phyloP scores from a whole-genome alignment of 2,888 invertebrate genomes.

The Blera fallax region DNA sequence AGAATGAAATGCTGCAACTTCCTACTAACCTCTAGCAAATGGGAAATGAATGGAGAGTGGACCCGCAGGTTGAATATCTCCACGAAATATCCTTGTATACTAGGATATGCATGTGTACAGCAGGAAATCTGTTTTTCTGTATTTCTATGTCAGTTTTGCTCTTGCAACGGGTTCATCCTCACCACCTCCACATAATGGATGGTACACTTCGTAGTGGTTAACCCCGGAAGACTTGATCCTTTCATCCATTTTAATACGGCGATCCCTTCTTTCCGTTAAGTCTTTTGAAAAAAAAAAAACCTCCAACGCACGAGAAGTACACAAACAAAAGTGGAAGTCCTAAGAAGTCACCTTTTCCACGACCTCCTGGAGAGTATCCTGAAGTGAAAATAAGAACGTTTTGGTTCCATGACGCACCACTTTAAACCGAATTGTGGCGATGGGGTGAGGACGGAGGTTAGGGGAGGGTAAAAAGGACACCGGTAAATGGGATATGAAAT shows the following conservation, averaged over 20 bases:
- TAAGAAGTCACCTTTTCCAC: conserved; percentile 46
- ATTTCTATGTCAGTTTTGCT: conserved; percentile 54
- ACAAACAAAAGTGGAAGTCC: not conserved
- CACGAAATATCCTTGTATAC: conserved; percentile 13
- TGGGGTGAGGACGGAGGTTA: no score
- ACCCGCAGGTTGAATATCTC: conserved; percentile 51
- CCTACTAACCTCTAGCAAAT: conserved; percentile 11
- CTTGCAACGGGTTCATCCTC: conserved; percentile 19
- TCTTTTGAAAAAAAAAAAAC: conserved; percentile 26
- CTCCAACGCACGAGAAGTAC: conserved; percentile 25
- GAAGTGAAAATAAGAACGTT: conserved; percentile 55
- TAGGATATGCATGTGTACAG: conserved; percentile 23
- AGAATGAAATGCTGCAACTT: conserved; percentile 10
- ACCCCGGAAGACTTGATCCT: conserved; percentile 68
- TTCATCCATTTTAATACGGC: conserved; percentile 59
- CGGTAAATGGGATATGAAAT: conserved; percentile 53
- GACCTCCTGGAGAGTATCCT: conserved; percentile 62
- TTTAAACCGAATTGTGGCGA: conserved; percentile 33
- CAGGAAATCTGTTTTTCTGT: conserved; percentile 49
- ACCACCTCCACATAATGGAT: conserved; percentile 11
- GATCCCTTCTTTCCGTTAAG: conserved; percentile 22
- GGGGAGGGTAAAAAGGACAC: conserved; percentile 13
- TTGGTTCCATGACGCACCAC: conserved; percentile 44
- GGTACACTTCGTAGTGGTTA: conserved; percentile 54
- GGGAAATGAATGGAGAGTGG: conserved; percentile 35